phyloP scores from a whole-genome alignment of 2,797 vertebrate genomes.

The Arnoldichthys spilopterus region DNA sequence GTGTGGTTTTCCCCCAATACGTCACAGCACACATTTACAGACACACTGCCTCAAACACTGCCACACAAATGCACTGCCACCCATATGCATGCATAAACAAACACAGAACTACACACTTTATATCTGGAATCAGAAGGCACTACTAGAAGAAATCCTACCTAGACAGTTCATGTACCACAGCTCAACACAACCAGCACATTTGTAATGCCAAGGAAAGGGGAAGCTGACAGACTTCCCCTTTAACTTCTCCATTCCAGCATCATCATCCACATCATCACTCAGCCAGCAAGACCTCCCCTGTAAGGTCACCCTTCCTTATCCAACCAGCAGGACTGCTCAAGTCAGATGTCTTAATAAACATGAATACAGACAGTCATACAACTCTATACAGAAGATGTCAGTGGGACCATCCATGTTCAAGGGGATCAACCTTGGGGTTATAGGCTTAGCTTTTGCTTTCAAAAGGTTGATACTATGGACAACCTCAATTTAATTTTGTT shows the following conservation, averaged over 20 bases:
- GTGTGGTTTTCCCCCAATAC: conserved; percentile 45
- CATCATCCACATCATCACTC: conserved; percentile 33
- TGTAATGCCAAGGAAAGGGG: conserved; percentile 66
- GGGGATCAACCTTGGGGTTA: conserved; percentile 23
- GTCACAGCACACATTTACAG: conserved; percentile 52
- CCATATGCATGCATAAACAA: conserved; percentile 39
- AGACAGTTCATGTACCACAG: conserved; percentile 44
- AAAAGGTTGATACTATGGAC: neutral
- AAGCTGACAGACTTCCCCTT: conserved; percentile 43
- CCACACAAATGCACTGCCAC: conserved; percentile 56
- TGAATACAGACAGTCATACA: neutral
- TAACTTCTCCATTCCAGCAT: conserved; percentile 14
- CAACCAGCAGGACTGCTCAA: conserved; percentile 43
- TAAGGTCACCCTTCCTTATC: conserved; percentile 26
- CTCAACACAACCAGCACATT: conserved; percentile 53
- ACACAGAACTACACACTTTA: conserved; percentile 50
- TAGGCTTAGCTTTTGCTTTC: conserved; percentile 4
- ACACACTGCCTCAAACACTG: conserved; percentile 57
- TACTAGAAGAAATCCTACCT: conserved; percentile 34
- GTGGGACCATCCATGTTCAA: conserved; percentile 8
- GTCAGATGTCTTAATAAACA: conserved; percentile 25
- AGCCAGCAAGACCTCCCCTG: conserved; percentile 66
- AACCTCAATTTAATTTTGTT: neutral
- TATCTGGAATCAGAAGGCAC: conserved; percentile 40
- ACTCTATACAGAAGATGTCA: conserved; percentile 16